phyloP scores from a whole-genome alignment of 1,140 invertebrate species.

The Euwallacea fornicatus region DNA sequence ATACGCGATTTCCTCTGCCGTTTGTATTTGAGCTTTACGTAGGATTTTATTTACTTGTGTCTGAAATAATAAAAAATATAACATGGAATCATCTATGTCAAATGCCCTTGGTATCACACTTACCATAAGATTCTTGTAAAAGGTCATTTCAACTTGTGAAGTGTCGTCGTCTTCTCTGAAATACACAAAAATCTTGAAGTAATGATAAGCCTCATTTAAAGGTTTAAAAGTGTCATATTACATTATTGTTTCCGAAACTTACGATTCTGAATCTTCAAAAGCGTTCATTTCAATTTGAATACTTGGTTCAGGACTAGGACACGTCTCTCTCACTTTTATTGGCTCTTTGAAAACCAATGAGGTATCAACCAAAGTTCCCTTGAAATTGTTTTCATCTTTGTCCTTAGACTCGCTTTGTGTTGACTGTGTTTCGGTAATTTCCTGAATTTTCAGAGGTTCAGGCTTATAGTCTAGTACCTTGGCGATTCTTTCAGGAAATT shows the following conservation, averaged over 20 bases:
- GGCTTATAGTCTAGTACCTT: conserved; percentile 2
- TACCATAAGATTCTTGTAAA: conserved; percentile 69
- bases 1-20: conserved; percentile 36
- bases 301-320: conserved; percentile 62
- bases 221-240: too few relatives aligned
- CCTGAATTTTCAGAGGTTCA: conserved; percentile 42
- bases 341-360: conserved; percentile 61
- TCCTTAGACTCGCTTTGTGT: conserved; percentile 19
- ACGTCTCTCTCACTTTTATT: conserved; percentile 57
- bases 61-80: conserved; percentile 21
- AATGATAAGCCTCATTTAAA: too few relatives aligned
- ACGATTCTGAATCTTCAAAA: conserved; percentile 57
- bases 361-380: conserved; percentile 54
- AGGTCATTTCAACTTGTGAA: conserved; percentile 65
- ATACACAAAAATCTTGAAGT: background rate
- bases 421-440: conserved; percentile 41
- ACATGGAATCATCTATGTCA: too few relatives aligned
- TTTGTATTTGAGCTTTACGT: conserved; percentile 50
- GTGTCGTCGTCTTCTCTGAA: conserved; percentile 56
- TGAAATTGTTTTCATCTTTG: conserved; percentile 42
- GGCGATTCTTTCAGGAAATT: background rate
- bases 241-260: conserved; percentile 13
- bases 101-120: conserved; percentile 11
- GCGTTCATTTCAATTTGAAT: conserved; percentile 64
- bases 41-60: conserved; percentile 60